Evolutionary conservation across 2,888 invertebrate genomes (phyloP).

Genomic region (Tetheella fluctuosa): DNA sequence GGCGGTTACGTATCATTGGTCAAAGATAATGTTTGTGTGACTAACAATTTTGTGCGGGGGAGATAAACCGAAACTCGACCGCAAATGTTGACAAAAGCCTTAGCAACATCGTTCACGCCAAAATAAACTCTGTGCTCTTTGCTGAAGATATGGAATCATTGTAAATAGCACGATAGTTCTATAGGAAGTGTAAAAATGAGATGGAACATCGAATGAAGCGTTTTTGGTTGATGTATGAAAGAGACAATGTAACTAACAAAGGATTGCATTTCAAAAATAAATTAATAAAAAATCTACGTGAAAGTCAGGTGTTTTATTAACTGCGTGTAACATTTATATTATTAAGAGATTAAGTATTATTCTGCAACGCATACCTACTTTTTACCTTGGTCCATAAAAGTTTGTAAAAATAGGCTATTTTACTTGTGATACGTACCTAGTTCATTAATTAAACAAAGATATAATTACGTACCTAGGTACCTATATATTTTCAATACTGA

Average conservation of each 20-base stretch:
- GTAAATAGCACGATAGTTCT: background rate
- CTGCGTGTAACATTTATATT: too few relatives aligned
- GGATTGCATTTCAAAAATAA: background rate
- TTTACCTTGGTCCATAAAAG: too few relatives aligned
- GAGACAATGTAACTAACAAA: background rate
- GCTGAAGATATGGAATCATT: slow-evolving; percentile 32
- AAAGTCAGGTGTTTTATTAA: background rate
- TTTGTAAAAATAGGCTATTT: too few relatives aligned
- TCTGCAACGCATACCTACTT: too few relatives aligned
- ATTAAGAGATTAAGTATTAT: too few relatives aligned
- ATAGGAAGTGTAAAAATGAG: slow-evolving; percentile 52
- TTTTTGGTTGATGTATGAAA: slow-evolving; percentile 43
- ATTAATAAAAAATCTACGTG: background rate
- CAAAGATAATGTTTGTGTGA: slow-evolving; percentile 80
- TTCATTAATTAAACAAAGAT: too few relatives aligned
- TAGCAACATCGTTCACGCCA: slow-evolving; percentile 28
- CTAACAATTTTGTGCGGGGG: slow-evolving; percentile 77
- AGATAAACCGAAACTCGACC: slow-evolving; percentile 77
- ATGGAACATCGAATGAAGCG: slow-evolving; percentile 45
- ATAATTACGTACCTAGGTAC: too few relatives aligned
- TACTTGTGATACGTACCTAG: too few relatives aligned
- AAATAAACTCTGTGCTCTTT: slow-evolving; percentile 37
- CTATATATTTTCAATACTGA: too few relatives aligned
- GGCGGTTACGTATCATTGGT: slow-evolving; percentile 77
- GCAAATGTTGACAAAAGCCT: slow-evolving; percentile 75